Conservation (phyloP, 1,140 invertebrate genomes). For the Polyergus mexicanus region DNA sequence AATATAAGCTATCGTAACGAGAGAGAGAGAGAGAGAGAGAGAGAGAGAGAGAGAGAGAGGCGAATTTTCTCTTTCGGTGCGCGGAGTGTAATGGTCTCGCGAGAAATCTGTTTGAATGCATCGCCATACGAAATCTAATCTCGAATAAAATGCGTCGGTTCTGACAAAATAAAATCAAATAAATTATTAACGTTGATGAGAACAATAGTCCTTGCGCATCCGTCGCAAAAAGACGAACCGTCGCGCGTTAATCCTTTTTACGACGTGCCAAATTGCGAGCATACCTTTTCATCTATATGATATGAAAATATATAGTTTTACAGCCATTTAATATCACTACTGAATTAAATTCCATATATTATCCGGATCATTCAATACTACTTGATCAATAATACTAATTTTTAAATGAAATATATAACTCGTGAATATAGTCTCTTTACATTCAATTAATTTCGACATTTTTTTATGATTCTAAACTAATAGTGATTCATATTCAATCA, state of each 20-base stretch:
- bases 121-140: conserved; percentile 47
- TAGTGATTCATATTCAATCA: not conserved
- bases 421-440: not conserved
- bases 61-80: conserved; percentile 33
- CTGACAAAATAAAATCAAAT: conserved; percentile 42
- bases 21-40: conserved; percentile 14
- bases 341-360: not conserved
- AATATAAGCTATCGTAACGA: conserved; percentile 39
- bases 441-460: not conserved
- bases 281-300: not conserved
- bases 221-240: conserved; percentile 5
- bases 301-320: conserved; percentile 1
- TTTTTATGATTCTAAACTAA: not conserved
- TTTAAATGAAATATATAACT: not conserved
- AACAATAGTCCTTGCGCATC: conserved; percentile 18
- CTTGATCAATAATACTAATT: too few relatives aligned
- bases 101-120: conserved; percentile 47
- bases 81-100: conserved; percentile 17
- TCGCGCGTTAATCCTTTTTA: conserved; percentile 5
- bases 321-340: not conserved
- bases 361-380: not conserved
- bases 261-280: not conserved
- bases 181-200: conserved; percentile 54
- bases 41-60: conserved; percentile 13
- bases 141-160: conserved; percentile 32